Conservation (phyloP, 2,797 vertebrate species). For the Leucoraja ocellata region DNA sequence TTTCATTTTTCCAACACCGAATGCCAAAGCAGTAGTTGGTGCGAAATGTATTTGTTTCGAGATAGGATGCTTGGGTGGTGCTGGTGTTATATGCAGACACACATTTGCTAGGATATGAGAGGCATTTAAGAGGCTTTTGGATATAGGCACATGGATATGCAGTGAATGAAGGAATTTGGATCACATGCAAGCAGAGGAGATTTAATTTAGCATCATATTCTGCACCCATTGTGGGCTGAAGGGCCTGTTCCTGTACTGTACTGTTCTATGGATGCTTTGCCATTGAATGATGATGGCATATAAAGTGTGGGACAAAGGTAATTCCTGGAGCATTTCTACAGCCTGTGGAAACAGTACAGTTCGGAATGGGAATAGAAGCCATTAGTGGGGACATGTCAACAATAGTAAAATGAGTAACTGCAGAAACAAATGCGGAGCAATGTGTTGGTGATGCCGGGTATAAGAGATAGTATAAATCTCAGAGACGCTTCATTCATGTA, state of each 20-base stretch:
- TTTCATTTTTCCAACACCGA: neutral
- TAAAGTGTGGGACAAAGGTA: neutral
- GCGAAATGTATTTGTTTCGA: neutral
- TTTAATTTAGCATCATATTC: no score
- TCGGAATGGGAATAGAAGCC: neutral
- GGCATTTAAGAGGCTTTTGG: no score
- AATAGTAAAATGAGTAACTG: neutral
- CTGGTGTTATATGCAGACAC: neutral
- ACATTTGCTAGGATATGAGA: no score
- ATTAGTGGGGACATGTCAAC: neutral
- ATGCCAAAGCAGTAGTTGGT: neutral
- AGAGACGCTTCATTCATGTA: no score
- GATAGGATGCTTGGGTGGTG: neutral
- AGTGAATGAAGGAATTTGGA: no score
- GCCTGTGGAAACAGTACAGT: neutral
- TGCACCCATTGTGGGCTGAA: no score
- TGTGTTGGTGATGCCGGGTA: neutral
- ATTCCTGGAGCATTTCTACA: neutral
- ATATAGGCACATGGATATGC: no score
- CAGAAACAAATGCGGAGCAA: neutral
- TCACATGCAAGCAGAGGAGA: no score
- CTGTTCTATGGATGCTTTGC: neutral
- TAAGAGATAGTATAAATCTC: neutral
- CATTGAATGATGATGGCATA: neutral
- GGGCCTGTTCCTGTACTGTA: no score